Conservation (phyloP, 2,888 invertebrate genomes). For the Conus canariensis region DNA sequence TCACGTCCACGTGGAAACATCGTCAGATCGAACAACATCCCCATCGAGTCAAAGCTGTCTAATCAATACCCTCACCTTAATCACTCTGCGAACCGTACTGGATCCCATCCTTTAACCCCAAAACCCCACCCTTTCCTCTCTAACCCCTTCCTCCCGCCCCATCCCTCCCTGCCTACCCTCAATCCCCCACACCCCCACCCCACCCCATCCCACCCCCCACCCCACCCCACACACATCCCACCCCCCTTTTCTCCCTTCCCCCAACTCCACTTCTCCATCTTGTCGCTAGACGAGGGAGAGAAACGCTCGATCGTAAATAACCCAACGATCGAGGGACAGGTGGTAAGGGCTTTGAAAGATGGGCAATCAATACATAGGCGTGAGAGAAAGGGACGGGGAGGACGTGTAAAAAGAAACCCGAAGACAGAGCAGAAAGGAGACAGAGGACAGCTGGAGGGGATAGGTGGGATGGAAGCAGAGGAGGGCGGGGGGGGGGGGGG, state of each 20-base stretch:
- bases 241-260: too few relatives aligned
- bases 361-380: conserved; percentile 11
- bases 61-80: conserved; percentile 7
- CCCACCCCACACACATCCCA: background rate
- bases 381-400: background rate
- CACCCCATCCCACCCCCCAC: background rate
- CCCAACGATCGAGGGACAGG: background rate
- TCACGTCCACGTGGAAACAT: background rate
- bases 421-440: background rate
- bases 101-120: background rate
- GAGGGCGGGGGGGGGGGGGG: background rate
- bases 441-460: background rate
- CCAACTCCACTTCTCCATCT: background rate
- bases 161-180: too few relatives aligned
- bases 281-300: background rate
- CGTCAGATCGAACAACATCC: background rate
- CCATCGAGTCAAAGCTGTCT: background rate
- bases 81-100: background rate
- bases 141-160: background rate
- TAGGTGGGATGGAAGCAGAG: background rate
- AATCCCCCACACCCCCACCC: background rate
- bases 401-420: background rate
- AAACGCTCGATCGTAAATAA: background rate
- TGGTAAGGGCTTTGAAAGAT: conserved; percentile 9
- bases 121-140: background rate